phyloP scores from a whole-genome alignment of 1,140 invertebrate genomes.

The Polyergus mexicanus region DNA sequence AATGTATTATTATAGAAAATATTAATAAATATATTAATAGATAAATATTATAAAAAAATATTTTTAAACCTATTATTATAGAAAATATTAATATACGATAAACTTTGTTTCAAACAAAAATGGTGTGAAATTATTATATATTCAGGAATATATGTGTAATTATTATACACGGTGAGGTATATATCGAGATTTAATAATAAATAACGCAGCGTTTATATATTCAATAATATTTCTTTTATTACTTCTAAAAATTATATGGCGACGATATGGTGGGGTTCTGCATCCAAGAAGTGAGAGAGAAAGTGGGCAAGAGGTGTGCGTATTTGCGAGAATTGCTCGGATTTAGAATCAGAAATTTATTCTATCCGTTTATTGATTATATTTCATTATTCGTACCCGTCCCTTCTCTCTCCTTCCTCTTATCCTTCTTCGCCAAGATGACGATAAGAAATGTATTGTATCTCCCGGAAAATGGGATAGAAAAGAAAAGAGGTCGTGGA shows the following conservation, averaged over 20 bases:
- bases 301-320: background rate
- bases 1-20: too few relatives aligned
- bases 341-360: slow-evolving; percentile 10
- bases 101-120: too few relatives aligned
- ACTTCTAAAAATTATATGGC: slow-evolving; percentile 80
- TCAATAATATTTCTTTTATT: slow-evolving; percentile 80
- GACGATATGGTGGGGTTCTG: slow-evolving; percentile 73
- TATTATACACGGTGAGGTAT: slow-evolving; percentile 23
- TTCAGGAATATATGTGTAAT: background rate
- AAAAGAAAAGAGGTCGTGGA: slow-evolving; percentile 37
- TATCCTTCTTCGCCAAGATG: slow-evolving; percentile 36
- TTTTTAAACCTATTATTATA: too few relatives aligned
- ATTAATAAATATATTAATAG: too few relatives aligned
- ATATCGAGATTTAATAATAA: slow-evolving; percentile 49
- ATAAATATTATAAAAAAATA: too few relatives aligned
- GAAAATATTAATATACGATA: background rate
- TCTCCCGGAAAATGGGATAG: slow-evolving; percentile 34
- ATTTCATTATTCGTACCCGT: background rate
- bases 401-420: background rate
- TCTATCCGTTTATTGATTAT: background rate
- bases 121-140: slow-evolving; percentile 5
- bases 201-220: slow-evolving; percentile 60
- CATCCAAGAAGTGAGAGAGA: slow-evolving; percentile 52
- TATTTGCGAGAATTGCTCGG: background rate
- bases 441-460: slow-evolving; percentile 21